Conservation (phyloP, 2,113 vertebrate species). For the Corvus moneduloides region DNA sequence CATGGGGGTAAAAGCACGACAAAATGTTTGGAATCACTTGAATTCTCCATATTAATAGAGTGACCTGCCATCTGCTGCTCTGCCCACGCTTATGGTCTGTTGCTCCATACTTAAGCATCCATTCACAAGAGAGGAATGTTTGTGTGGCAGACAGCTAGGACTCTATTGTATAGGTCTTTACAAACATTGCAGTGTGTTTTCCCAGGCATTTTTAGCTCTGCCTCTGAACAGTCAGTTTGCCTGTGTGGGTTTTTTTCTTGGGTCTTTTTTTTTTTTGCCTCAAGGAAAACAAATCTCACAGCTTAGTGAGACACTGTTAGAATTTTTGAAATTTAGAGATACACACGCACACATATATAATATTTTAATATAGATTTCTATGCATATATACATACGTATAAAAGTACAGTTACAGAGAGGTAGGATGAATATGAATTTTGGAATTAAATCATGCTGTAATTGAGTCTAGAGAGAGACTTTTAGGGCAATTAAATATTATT, state of each 20-base stretch:
- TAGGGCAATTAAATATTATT: background rate
- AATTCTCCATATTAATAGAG: background rate
- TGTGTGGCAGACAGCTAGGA: background rate
- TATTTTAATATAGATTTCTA: background rate
- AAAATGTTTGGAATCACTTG: background rate
- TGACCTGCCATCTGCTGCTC: constrained; percentile 7
- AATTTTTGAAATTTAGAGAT: background rate
- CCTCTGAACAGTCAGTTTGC: background rate
- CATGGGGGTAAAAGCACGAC: background rate
- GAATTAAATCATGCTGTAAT: background rate
- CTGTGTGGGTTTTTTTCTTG: background rate
- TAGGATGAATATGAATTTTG: background rate
- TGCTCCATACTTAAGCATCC: background rate
- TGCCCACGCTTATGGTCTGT: background rate
- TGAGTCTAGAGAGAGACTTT: background rate
- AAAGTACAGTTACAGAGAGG: background rate
- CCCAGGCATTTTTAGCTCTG: background rate
- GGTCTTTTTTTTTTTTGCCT: background rate
- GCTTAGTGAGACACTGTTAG: background rate
- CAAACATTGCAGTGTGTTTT: background rate
- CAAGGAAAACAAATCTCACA: background rate
- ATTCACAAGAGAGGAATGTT: background rate
- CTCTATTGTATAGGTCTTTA: background rate
- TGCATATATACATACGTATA: background rate
- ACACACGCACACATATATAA: background rate